Evolutionary conservation across 2,888 invertebrate species (phyloP).

Genomic region (Chalcosyrphus nemorum): DNA sequence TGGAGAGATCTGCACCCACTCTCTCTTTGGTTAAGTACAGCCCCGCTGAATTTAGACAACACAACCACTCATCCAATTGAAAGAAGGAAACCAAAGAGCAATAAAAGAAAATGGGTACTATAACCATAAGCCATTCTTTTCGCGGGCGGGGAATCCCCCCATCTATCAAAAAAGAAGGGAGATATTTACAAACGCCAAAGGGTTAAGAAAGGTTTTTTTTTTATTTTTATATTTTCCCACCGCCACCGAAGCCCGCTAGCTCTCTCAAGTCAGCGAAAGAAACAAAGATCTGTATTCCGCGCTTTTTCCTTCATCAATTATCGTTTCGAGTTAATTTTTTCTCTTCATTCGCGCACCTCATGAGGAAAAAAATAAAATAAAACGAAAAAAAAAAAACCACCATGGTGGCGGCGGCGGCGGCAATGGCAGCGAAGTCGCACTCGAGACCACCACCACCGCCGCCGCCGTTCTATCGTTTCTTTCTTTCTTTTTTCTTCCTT

Average conservation of each 20-base stretch:
- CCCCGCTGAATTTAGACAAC: constrained; percentile 1
- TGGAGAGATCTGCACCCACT: constrained; percentile 46
- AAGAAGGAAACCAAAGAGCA: constrained; percentile 42
- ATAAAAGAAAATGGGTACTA: constrained; percentile 23
- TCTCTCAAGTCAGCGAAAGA: too few species aligned
- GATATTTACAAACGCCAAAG: constrained; percentile 57
- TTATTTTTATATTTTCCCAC: constrained; percentile 8
- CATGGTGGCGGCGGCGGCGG: constrained; percentile 62
- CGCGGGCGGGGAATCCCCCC: too few species aligned
- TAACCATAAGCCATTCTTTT: constrained; percentile 52
- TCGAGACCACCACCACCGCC: constrained; percentile 59
- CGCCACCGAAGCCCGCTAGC: too few species aligned
- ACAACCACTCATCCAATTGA: constrained; percentile 26
- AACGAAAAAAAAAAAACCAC: constrained; percentile 57
- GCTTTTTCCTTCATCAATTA: constrained; percentile 65
- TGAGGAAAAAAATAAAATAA: constrained; percentile 30
- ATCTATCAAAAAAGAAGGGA: too few species aligned
- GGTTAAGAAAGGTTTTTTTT: too few species aligned
- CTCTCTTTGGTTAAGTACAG: constrained; percentile 34
- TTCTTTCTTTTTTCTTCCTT: constrained; percentile 57
- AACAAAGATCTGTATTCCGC: constrained; percentile 66
- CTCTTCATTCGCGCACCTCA: constrained; percentile 52
- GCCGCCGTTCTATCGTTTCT: constrained; percentile 58
- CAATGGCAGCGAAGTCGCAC: constrained; percentile 58
- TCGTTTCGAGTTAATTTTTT: constrained; percentile 23